Conservation (phyloP, 2,888 invertebrate species). For the Terebella lapidaria region DNA sequence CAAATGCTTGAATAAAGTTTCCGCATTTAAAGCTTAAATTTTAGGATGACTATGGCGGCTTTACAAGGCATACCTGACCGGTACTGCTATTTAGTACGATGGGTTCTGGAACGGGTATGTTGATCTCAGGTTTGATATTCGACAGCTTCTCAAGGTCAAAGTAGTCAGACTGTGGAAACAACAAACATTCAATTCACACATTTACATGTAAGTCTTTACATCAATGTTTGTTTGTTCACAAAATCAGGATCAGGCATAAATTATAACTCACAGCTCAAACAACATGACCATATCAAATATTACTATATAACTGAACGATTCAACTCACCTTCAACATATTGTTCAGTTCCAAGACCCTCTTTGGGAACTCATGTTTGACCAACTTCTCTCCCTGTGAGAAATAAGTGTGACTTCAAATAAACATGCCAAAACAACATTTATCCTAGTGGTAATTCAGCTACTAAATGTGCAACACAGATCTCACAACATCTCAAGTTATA, state of each 20-base stretch:
- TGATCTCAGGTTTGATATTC: not conserved
- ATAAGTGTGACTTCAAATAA: not conserved
- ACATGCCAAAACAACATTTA: not conserved
- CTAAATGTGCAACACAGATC: too few relatives aligned
- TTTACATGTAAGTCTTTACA: too few relatives aligned
- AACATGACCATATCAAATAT: too few relatives aligned
- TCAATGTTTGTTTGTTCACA: too few relatives aligned
- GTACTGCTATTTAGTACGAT: not conserved
- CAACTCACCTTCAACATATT: not conserved
- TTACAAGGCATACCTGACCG: not conserved
- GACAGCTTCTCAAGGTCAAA: not conserved
- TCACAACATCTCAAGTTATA: too few relatives aligned
- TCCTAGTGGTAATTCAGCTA: not conserved
- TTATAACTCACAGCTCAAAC: too few relatives aligned
- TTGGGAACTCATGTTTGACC: not conserved
- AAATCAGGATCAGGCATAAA: too few relatives aligned
- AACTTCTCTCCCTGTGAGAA: not conserved
- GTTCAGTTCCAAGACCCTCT: not conserved
- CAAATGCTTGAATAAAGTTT: too few relatives aligned
- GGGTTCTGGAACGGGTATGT: not conserved
- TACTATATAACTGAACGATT: too few relatives aligned
- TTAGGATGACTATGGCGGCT: too few relatives aligned
- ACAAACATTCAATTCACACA: too few relatives aligned
- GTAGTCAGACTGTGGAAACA: not conserved
- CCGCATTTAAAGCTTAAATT: too few relatives aligned